Percentiles rank a stretch among this genome's conserved stretches.
phyloP scores from a whole-genome alignment of 2,888 invertebrate species.

The Globia sparganii region DNA sequence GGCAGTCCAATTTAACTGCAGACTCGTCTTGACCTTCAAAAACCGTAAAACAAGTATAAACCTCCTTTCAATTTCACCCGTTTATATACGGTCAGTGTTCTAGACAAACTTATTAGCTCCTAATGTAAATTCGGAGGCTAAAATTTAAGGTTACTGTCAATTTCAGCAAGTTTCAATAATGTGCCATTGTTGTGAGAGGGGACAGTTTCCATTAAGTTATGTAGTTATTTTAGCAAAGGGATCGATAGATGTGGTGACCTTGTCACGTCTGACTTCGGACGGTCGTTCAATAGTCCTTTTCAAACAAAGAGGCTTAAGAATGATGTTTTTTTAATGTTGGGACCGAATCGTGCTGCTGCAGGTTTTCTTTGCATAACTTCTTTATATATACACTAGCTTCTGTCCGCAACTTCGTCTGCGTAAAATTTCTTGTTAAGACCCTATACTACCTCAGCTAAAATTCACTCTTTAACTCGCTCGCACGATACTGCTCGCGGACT shows the following conservation, averaged over 20 bases:
- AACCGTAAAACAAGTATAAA: conserved; percentile 5
- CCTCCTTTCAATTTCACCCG: conserved; percentile 6
- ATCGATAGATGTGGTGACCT: conserved; percentile 19
- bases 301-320: conserved; percentile 18
- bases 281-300: conserved; percentile 19
- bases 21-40: conserved; percentile 18
- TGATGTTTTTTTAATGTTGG: conserved; percentile 24
- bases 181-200: conserved; percentile 54
- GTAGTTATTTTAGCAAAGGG: conserved; percentile 29
- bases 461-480: too few species aligned
- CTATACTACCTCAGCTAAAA: too few species aligned
- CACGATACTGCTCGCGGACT: too few species aligned
- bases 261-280: conserved; percentile 14
- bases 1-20: conserved; percentile 24
- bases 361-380: not conserved
- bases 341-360: not conserved
- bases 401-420: too few species aligned
- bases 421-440: too few species aligned
- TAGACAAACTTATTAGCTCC: conserved; percentile 38
- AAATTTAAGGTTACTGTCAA: conserved; percentile 52
- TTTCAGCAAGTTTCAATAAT: conserved; percentile 57
- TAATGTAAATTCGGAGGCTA: conserved; percentile 40
- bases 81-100: conserved; percentile 24
- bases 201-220: conserved; percentile 52
- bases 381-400: not conserved